A percentile compares a stretch with the other conserved stretches of the same genome.
These are phyloP conservation scores for Lissonota sp. DNA, from an alignment of 2,888 invertebrate species.

Conservation along the genomic window DNA sequence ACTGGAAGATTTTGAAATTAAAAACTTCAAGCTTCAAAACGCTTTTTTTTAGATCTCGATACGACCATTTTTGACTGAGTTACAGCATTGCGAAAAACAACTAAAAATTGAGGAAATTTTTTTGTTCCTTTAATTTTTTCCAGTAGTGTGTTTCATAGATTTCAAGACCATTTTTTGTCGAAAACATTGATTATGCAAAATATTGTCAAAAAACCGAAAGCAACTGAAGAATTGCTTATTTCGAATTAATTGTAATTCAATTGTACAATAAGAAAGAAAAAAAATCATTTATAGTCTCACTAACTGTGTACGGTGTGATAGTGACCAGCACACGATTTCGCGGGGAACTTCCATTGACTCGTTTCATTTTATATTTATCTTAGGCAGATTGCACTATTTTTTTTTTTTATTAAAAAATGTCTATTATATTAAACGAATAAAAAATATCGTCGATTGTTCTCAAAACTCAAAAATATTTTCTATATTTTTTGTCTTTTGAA, in stretches of 20 bases:
- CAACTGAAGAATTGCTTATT: neutral
- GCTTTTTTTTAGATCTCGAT: no score
- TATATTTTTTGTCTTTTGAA: no score
- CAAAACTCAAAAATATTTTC: neutral
- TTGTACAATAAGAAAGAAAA: slow-evolving; percentile 33
- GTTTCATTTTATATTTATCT: slow-evolving; percentile 66
- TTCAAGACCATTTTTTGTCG: no score
- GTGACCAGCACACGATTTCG: slow-evolving; percentile 74
- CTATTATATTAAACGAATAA: neutral
- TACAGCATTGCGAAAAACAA: no score
- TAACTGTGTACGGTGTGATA: slow-evolving; percentile 79
- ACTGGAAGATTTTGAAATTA: no score
- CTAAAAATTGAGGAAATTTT: no score
- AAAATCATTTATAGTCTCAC: slow-evolving; percentile 60
- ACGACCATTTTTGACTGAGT: no score
- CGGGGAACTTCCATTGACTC: slow-evolving; percentile 55
- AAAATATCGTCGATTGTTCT: neutral
- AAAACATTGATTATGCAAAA: no score
- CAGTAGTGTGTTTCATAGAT: no score
- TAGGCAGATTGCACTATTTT: slow-evolving; percentile 9
- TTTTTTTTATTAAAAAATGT: neutral
- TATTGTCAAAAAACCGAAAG: no score
- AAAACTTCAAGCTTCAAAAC: no score
- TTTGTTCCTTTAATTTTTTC: no score
- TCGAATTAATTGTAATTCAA: neutral